Conservation (phyloP, 2,888 invertebrate species). For the Oligia fasciuncula region DNA sequence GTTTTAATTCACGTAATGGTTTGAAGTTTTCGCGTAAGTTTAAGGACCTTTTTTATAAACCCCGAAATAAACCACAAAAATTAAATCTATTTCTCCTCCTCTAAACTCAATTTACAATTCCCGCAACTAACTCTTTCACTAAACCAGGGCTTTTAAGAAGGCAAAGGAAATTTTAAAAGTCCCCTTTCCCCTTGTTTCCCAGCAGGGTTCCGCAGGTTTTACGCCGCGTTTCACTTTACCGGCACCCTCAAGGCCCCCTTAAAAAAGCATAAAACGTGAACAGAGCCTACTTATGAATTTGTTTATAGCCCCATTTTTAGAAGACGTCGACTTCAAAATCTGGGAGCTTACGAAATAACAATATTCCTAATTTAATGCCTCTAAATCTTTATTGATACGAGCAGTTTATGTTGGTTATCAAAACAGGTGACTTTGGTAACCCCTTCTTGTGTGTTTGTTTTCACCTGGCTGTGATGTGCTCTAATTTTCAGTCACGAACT, state of each 20-base stretch:
- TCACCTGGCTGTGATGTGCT: background rate
- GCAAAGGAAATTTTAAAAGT: slow-evolving; percentile 57
- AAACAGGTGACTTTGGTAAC: slow-evolving; percentile 17
- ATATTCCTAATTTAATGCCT: slow-evolving; percentile 82
- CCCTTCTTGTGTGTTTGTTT: background rate
- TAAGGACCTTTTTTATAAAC: too few species aligned
- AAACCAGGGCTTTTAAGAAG: slow-evolving; percentile 54
- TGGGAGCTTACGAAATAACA: slow-evolving; percentile 79
- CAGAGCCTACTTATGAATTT: slow-evolving; percentile 89
- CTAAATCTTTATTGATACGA: slow-evolving; percentile 77
- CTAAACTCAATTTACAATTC: slow-evolving; percentile 46
- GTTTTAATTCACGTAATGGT: background rate
- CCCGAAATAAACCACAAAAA: background rate
- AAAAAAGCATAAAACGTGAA: slow-evolving; percentile 87
- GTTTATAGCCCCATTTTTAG: slow-evolving; percentile 87
- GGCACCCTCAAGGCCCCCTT: slow-evolving; percentile 82
- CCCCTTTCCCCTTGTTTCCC: slow-evolving; percentile 76
- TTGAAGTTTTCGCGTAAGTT: background rate
- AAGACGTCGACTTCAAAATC: slow-evolving; percentile 76
- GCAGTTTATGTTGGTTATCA: slow-evolving; percentile 48
- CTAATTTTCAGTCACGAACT: background rate
- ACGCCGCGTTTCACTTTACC: slow-evolving; percentile 87
- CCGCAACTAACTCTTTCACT: slow-evolving; percentile 59
- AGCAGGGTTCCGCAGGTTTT: slow-evolving; percentile 84
- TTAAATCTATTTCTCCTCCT: slow-evolving; percentile 16